These are phyloP conservation scores for Cyrtonyx montezumae DNA, from an alignment of 2,113 vertebrate genomes.

Conservation along the genomic window DNA sequence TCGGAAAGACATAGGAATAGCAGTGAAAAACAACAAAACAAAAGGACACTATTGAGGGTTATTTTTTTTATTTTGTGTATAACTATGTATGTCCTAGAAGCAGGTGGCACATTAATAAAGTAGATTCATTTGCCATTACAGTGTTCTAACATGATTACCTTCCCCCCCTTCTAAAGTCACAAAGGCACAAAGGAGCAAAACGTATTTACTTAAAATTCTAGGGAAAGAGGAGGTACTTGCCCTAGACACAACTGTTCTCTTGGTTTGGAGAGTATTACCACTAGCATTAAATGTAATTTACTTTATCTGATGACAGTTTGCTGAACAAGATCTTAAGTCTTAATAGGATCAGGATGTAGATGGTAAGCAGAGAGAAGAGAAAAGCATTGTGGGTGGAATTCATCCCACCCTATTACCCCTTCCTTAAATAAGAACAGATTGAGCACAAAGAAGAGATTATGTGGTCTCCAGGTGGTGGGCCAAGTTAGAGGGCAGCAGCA, in stretches of 20 bases:
- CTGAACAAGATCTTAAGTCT: conserved; percentile 52
- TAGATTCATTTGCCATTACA: conserved; percentile 40
- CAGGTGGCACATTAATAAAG: conserved; percentile 47
- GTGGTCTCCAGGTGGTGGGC: not conserved
- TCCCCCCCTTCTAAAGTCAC: not conserved
- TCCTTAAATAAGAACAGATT: conserved; percentile 43
- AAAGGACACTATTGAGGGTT: not conserved
- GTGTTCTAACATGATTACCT: conserved; percentile 46
- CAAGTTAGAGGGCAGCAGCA: not conserved
- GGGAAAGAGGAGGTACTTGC: conserved; percentile 8
- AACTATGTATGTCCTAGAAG: conserved; percentile 2
- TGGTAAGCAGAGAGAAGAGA: conserved; percentile 14
- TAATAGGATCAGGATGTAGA: conserved; percentile 49
- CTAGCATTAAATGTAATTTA: conserved; percentile 38
- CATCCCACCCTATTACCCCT: conserved; percentile 38
- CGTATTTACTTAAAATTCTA: conserved; percentile 50
- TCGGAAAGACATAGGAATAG: not conserved
- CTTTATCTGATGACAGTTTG: conserved; percentile 57
- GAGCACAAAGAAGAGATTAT: not conserved
- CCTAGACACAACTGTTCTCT: conserved; percentile 32
- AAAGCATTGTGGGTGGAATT: conserved; percentile 43
- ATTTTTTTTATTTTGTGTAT: not conserved
- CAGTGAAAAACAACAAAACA: not conserved
- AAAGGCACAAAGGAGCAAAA: conserved; percentile 14
- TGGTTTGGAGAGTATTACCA: conserved; percentile 40